Base-by-base conservation (phyloP, 1,140 invertebrate genomes). In the Zelostemma sp. region DNA sequence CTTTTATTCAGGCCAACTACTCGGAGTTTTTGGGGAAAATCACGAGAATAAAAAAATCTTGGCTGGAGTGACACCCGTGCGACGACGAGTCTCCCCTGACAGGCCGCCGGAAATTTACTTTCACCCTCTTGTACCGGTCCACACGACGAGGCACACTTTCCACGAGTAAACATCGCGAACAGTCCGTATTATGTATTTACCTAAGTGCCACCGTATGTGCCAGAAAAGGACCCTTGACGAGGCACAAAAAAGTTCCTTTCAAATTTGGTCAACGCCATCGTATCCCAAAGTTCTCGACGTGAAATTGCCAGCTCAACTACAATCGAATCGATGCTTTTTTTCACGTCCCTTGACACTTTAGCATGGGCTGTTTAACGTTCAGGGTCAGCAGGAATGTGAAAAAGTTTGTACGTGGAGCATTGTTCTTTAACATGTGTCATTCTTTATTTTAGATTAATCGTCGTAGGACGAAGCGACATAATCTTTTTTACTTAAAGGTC, bases 41-140 rank as follows among this genome's bases (percentile, higher is more conserved):
- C 14, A 47, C 16, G 11, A 12, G 12, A 28, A 28, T 8, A 28
- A 28, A 28, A 47, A 47, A 47, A 16, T 0, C 11, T 1, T 12
- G 31, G 28, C 6, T 1, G 1, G 1, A 28, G 3, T 8, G 41
- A 12, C 1, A 17, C 14, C 21, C 43, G 8, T 28, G 3, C 17
- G 12, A 3, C 18, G 35, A 15, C 21, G 8, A 49, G 38, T 14
- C 40, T 50, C 25, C 47, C 17, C 15, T 0, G 17, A 15, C 18
- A 49, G 17, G 28, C 17, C 51, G 28, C 17, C 51, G 64, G 58
- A 71, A 71, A 66, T 66, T 61, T 62, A 46, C 68, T 66, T 66
- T 61, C 47, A 50, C 48, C 33, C 45, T n/a, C 14, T 54, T 16
- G 35, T 15, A 31, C 18, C 45, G 17, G 48, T 43, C 35, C 59